Conservation (phyloP, 2,797 vertebrate species). For the Enteromius thamalakanensis region DNA sequence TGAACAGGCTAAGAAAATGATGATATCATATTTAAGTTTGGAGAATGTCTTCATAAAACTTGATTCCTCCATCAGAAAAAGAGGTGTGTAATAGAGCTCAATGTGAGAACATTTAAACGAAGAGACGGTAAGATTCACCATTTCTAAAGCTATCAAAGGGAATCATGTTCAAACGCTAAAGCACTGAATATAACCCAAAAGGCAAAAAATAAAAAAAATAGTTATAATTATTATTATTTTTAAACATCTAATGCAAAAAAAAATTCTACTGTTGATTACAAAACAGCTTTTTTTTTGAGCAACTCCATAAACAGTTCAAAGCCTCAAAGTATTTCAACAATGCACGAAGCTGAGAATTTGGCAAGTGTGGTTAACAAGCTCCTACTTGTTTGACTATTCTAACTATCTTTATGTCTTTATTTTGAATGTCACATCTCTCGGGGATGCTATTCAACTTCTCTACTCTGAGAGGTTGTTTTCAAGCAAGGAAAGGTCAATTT, state of each 20-base stretch:
- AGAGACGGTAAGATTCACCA: not conserved
- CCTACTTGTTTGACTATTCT: constrained; percentile 19
- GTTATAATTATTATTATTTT: no score
- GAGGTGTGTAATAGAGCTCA: not conserved
- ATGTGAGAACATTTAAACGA: not conserved
- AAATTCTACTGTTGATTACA: not conserved
- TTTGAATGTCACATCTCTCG: constrained; percentile 12
- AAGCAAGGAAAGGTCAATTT: not conserved
- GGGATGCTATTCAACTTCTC: not conserved
- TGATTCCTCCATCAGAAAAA: not conserved
- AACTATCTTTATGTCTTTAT: not conserved
- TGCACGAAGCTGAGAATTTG: not conserved
- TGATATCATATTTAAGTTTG: not conserved
- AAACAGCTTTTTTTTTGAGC: not conserved
- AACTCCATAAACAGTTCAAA: constrained; percentile 11
- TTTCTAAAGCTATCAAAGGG: not conserved
- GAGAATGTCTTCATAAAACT: not conserved
- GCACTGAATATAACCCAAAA: not conserved
- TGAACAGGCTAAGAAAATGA: not conserved
- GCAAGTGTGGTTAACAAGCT: constrained; percentile 9
- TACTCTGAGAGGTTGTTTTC: not conserved
- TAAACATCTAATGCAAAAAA: not conserved
- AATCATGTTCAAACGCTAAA: not conserved
- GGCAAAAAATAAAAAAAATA: not conserved
- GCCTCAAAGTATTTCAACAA: constrained; percentile 13